phyloP scores from a whole-genome alignment of 2,113 vertebrate species.

The Dipodomys stephensi region DNA sequence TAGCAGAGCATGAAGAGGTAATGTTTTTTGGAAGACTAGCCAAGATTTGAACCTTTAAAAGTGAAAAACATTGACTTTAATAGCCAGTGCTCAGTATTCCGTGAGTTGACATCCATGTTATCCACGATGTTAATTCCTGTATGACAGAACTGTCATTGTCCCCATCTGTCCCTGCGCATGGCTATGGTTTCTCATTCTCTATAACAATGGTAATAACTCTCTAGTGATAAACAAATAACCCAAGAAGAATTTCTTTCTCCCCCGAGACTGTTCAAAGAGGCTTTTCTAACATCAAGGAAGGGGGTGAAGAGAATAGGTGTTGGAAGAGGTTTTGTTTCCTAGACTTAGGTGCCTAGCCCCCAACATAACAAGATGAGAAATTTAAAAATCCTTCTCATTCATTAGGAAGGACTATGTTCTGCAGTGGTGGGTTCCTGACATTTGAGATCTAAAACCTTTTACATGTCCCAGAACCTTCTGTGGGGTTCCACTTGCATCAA shows the following conservation, averaged over 20 bases:
- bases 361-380: neutral
- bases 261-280: neutral
- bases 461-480: constrained; percentile 16
- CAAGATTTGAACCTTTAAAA: constrained; percentile 63
- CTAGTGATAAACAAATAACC: neutral
- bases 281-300: neutral
- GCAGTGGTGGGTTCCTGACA: neutral
- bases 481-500: neutral
- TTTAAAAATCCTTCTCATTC: neutral
- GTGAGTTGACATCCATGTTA: constrained; percentile 47
- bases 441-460: neutral
- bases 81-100: constrained; percentile 58
- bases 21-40: constrained; percentile 67
- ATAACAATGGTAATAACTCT: neutral
- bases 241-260: constrained; percentile 3
- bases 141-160: neutral
- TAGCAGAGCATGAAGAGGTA: constrained; percentile 40
- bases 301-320: too few species aligned
- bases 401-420: neutral
- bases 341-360: neutral
- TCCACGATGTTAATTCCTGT: constrained; percentile 73
- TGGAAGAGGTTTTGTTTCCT: too few species aligned
- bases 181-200: constrained; percentile 20
- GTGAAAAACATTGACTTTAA: constrained; percentile 53
- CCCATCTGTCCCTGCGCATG: neutral